Percentiles rank a stretch among this genome's conserved stretches.
phyloP scores from a whole-genome alignment of 2,113 vertebrate species.

The Gasterosteus aculeatus region DNA sequence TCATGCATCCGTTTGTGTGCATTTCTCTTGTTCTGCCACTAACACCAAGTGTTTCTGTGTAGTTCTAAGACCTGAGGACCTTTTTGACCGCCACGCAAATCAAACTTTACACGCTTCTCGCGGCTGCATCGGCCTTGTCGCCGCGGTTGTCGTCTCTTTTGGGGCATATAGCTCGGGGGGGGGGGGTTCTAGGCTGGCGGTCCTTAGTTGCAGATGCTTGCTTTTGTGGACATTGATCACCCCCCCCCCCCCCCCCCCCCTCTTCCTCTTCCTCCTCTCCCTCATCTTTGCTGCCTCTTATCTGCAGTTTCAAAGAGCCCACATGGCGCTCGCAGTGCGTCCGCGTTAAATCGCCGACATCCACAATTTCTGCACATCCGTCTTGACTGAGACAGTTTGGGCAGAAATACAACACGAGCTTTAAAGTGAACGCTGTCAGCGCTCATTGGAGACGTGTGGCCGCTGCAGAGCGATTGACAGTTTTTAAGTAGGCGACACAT shows the following conservation, averaged over 20 bases:
- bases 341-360: constrained; percentile 40
- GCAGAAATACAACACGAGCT: constrained; percentile 3
- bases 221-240: constrained; percentile 61
- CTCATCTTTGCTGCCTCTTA: constrained; percentile 50
- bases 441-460: neutral
- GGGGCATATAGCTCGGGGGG: constrained; percentile 6
- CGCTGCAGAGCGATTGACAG: neutral
- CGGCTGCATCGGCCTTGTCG: constrained; percentile 35
- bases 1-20: neutral
- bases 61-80: neutral
- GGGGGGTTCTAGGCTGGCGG: constrained; percentile 10
- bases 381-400: constrained; percentile 12
- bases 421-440: neutral
- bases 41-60: neutral
- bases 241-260: neutral
- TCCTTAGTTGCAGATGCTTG: constrained; percentile 1
- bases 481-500: neutral
- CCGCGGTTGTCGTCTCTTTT: constrained; percentile 60
- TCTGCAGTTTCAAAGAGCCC: constrained; percentile 57
- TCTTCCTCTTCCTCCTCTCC: neutral
- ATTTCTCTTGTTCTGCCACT: neutral
- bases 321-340: constrained; percentile 6
- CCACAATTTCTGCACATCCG: constrained; percentile 18
- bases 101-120: neutral
- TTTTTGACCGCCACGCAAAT: neutral